A percentile compares a stretch with the other conserved stretches of the same genome.
phyloP scores from a whole-genome alignment of 2,888 invertebrate genomes.

The Sepiola atlantica region DNA sequence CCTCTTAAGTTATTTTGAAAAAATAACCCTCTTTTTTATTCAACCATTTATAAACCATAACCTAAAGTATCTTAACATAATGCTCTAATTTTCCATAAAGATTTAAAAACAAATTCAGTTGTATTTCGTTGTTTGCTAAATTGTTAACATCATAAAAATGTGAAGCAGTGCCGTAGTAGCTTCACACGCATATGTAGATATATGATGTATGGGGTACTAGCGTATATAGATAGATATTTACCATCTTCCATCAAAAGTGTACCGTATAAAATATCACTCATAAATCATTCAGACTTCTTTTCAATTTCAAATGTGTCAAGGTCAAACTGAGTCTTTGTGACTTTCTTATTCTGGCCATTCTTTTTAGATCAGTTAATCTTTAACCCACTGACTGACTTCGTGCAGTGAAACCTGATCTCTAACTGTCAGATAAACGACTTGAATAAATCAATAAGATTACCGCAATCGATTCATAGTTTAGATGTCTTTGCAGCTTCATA shows the following conservation, averaged over 20 bases:
- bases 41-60: no score
- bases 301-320: not conserved
- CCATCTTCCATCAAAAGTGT: not conserved
- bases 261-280: not conserved
- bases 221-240: not conserved
- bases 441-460: not conserved
- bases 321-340: not conserved
- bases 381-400: not conserved
- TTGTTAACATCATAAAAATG: no score
- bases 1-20: no score
- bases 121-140: no score
- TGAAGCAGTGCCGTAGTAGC: no score
- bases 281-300: not conserved
- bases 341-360: not conserved
- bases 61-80: no score
- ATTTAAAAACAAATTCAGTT: no score
- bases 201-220: no score
- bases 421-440: not conserved
- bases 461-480: not conserved
- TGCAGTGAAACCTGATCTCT: not conserved
- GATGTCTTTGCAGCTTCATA: no score
- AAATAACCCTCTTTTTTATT: no score
- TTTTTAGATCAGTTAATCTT: slow-evolving; percentile 32
- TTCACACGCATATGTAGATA: no score
- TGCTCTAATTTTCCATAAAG: no score